A percentile compares a stretch with the other conserved stretches of the same genome.
Evolutionary conservation across 2,113 vertebrate genomes (phyloP).

Genomic region (Nanorana parkeri): DNA sequence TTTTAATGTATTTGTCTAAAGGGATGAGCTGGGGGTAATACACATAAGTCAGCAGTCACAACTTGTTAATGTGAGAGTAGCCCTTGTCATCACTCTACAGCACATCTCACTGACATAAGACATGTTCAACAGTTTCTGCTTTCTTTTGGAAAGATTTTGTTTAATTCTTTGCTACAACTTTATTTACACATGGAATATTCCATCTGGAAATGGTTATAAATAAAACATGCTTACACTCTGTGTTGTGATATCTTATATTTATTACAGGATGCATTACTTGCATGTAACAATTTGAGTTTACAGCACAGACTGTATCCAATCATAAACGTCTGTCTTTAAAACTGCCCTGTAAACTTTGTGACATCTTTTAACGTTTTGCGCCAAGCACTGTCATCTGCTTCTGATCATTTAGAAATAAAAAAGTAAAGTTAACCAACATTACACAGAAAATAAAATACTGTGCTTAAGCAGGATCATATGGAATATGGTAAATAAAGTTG

Average conservation of each 20-base stretch:
- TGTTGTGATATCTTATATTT: neutral
- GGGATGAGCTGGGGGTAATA: neutral
- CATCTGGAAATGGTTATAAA: neutral
- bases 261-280: neutral
- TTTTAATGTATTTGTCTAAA: neutral
- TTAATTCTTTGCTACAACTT: neutral
- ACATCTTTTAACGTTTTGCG: neutral
- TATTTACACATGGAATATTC: conserved; percentile 5
- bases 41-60: conserved; percentile 43
- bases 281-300: neutral
- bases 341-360: neutral
- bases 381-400: conserved; percentile 29
- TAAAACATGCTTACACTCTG: neutral
- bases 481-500: too few species aligned
- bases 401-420: conserved; percentile 4
- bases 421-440: neutral
- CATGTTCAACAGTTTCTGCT: conserved; percentile 18
- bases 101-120: conserved; percentile 25
- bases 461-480: neutral
- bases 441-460: conserved; percentile 2
- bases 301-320: neutral
- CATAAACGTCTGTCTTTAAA: neutral
- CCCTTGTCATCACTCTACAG: neutral
- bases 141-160: neutral
- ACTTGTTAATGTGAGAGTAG: conserved; percentile 28